These are phyloP conservation scores for Theocolax elegans DNA, from an alignment of 1,140 invertebrate species.

Conservation along the genomic window DNA sequence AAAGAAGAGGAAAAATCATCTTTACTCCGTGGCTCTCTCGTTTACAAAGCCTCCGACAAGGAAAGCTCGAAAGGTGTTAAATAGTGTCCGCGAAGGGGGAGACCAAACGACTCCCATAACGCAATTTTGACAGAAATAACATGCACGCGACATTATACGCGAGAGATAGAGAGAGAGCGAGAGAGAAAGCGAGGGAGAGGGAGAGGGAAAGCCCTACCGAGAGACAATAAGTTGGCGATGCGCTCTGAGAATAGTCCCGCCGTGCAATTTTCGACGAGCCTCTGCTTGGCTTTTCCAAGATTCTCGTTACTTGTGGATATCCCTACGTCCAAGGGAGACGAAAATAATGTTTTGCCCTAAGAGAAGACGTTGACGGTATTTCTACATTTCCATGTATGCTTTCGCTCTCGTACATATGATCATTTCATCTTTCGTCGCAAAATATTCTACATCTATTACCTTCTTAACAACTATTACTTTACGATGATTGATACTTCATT, in stretches of 20 bases:
- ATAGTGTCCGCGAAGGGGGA: background rate
- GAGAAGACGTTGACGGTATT: too few species aligned
- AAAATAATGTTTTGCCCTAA: constrained; percentile 14
- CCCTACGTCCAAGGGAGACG: background rate
- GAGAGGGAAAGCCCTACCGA: constrained; percentile 45
- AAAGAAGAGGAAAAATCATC: background rate
- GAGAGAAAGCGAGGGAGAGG: too few species aligned
- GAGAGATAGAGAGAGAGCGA: constrained; percentile 61
- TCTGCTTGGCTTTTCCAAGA: constrained; percentile 7
- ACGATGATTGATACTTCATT: too few species aligned
- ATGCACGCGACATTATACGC: constrained; percentile 19
- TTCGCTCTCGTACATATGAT: too few species aligned
- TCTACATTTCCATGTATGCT: too few species aligned
- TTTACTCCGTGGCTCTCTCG: background rate
- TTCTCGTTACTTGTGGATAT: background rate
- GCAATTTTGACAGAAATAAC: constrained; percentile 67
- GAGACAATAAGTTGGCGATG: constrained; percentile 62
- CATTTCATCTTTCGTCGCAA: too few species aligned
- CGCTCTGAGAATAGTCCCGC: constrained; percentile 56
- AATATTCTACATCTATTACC: too few species aligned
- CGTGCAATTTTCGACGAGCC: background rate
- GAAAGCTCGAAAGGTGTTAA: constrained; percentile 16
- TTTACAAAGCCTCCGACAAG: background rate
- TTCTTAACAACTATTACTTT: too few species aligned
- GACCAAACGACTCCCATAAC: constrained; percentile 51